A percentile compares a stretch with the other conserved stretches of the same genome.
Evolutionary conservation across 2,888 invertebrate genomes (phyloP).

Genomic region (Archaeoteleia sp.): DNA sequence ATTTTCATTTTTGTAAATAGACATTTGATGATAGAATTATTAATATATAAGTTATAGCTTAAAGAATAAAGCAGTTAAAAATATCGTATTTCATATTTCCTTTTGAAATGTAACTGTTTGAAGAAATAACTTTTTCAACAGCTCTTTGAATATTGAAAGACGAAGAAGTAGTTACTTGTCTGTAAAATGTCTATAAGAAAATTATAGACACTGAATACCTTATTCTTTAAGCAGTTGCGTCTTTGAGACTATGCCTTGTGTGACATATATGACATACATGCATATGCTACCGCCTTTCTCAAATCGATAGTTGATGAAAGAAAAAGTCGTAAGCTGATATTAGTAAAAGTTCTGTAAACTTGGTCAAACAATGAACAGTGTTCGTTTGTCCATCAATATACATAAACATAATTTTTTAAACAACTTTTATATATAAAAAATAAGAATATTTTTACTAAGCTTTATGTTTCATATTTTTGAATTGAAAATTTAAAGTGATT

Average conservation of each 20-base stretch:
- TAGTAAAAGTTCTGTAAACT: constrained; percentile 29
- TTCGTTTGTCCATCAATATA: constrained; percentile 16
- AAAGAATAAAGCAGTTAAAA: constrained; percentile 6
- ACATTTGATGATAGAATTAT: neutral
- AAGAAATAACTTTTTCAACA: constrained; percentile 8
- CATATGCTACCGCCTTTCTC: constrained; percentile 25
- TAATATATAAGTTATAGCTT: neutral
- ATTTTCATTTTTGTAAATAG: too few species aligned
- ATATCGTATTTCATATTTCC: neutral
- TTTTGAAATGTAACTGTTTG: constrained; percentile 1
- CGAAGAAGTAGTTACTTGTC: constrained; percentile 16
- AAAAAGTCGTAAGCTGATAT: constrained; percentile 41
- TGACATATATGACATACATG: constrained; percentile 27
- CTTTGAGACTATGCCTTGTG: constrained; percentile 26
- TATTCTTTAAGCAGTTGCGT: constrained; percentile 27
- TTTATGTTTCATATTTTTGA: too few species aligned
- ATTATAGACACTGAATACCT: constrained; percentile 44
- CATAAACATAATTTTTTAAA: too few species aligned
- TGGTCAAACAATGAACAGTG: constrained; percentile 11
- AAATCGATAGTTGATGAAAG: constrained; percentile 47
- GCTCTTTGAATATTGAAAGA: constrained; percentile 14
- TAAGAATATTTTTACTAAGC: too few species aligned
- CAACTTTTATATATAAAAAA: too few species aligned
- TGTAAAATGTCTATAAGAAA: constrained; percentile 50
- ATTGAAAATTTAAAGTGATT: too few species aligned